phyloP scores from a whole-genome alignment of 2,888 invertebrate genomes.

The Agonopterix heracliana region DNA sequence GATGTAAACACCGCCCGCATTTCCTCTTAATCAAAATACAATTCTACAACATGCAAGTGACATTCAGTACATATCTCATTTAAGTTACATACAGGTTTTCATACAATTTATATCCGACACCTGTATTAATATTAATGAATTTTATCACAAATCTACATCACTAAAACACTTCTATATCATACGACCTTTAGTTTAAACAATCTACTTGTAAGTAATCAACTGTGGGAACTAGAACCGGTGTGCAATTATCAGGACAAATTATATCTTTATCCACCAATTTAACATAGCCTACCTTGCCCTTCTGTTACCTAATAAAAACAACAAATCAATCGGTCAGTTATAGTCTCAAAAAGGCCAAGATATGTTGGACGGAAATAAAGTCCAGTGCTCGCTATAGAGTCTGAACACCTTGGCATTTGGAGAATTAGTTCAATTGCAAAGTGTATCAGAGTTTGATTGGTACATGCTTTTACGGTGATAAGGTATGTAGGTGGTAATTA shows the following conservation, averaged over 20 bases:
- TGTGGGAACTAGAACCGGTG: constrained; percentile 27
- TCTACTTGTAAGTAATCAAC: constrained; percentile 24
- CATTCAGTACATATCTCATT: too few relatives aligned
- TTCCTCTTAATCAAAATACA: too few relatives aligned
- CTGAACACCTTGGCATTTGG: constrained; percentile 58
- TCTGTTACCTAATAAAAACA: not conserved
- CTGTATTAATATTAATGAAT: too few relatives aligned
- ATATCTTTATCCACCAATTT: constrained; percentile 5
- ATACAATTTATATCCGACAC: too few relatives aligned
- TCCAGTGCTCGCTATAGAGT: constrained; percentile 37
- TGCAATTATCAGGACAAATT: constrained; percentile 11
- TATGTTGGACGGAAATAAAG: constrained; percentile 32
- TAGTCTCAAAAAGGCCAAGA: not conserved
- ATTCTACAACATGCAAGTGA: too few relatives aligned
- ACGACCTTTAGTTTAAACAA: constrained; percentile 25
- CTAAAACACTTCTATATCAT: constrained; percentile 17
- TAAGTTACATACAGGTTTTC: too few relatives aligned
- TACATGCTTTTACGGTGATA: constrained; percentile 2
- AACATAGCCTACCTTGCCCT: constrained; percentile 3
- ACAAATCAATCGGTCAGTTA: too few relatives aligned
- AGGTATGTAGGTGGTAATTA: not conserved
- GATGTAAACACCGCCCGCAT: too few relatives aligned
- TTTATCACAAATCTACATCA: not conserved
- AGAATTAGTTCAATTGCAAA: constrained; percentile 31
- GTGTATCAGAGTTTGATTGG: constrained; percentile 2